These are phyloP conservation scores for Drosophila ambigua DNA, from an alignment of 1,140 invertebrate genomes.

Conservation along the genomic window DNA sequence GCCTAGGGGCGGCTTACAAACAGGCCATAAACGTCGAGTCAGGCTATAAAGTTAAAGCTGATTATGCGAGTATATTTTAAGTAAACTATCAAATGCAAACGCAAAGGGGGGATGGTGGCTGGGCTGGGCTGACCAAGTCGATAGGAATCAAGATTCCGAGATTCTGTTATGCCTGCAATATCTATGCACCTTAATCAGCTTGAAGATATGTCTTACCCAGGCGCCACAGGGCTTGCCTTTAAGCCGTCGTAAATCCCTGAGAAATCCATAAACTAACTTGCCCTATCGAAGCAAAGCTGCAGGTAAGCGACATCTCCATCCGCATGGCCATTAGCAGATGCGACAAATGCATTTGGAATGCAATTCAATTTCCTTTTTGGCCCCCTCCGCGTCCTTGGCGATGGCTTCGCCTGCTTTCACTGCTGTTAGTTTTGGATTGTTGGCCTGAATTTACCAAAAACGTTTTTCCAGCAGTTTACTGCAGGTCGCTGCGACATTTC, in stretches of 20 bases:
- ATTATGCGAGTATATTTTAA: conserved; percentile 38
- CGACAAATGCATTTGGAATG: conserved; percentile 72
- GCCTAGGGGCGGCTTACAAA: conserved; percentile 32
- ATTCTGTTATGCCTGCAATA: background rate
- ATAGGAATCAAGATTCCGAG: no score
- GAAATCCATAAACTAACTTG: conserved; percentile 22
- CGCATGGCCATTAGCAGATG: conserved; percentile 29
- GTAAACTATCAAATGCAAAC: conserved; percentile 39
- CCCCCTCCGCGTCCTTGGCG: conserved; percentile 24
- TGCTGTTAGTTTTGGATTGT: conserved; percentile 52
- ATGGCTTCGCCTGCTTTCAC: conserved; percentile 15
- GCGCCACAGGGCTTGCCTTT: conserved; percentile 16
- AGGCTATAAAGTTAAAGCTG: conserved; percentile 46
- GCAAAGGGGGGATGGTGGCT: conserved; percentile 8
- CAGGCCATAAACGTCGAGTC: conserved; percentile 41
- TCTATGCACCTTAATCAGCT: background rate
- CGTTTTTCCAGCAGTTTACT: conserved; percentile 22
- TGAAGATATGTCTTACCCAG: background rate
- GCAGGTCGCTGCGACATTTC: conserved; percentile 39
- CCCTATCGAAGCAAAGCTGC: conserved; percentile 24
- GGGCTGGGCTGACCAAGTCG: no score
- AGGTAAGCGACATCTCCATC: conserved; percentile 13
- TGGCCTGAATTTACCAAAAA: conserved; percentile 61
- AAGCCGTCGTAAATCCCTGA: conserved; percentile 51
- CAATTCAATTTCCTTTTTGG: conserved; percentile 70